Evolutionary conservation across 1,140 invertebrate species (phyloP).

Genomic region (Chironomus striatipennis): DNA sequence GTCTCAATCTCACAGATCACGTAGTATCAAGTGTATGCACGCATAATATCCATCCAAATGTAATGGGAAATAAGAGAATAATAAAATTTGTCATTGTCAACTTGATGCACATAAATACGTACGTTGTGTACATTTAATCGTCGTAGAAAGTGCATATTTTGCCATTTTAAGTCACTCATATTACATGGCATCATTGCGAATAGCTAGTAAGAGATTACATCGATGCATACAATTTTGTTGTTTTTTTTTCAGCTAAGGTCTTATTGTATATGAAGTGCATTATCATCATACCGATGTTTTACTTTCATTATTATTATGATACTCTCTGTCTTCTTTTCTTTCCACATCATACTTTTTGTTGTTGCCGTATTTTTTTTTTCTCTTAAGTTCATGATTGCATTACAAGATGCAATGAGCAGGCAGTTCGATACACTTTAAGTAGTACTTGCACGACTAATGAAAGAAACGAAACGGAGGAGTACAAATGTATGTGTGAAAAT

Average conservation of each 20-base stretch:
- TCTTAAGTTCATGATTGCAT: background rate
- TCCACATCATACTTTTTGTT: background rate
- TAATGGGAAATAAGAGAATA: background rate
- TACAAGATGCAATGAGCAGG: background rate
- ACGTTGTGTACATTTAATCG: too few species aligned
- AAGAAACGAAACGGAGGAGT: background rate
- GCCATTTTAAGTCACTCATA: background rate
- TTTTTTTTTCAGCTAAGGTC: background rate
- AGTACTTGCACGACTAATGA: background rate
- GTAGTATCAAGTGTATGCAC: too few species aligned
- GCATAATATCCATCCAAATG: too few species aligned
- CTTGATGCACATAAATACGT: background rate
- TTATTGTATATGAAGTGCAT: background rate
- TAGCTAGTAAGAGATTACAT: background rate
- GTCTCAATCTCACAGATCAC: too few species aligned
- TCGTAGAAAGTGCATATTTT: conserved; percentile 2
- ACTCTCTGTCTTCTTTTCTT: too few species aligned
- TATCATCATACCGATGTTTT: background rate
- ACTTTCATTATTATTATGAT: background rate
- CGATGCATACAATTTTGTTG: background rate
- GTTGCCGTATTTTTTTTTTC: conserved; percentile 8
- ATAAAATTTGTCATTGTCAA: conserved; percentile 14
- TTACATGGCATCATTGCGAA: background rate
- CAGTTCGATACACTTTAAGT: conserved; percentile 18
- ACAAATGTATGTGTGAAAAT: background rate